Evolutionary conservation across 2,797 vertebrate genomes (phyloP), one percentile per base, ranked within the genome.

Genomic region (Malurus splendens): DNA sequence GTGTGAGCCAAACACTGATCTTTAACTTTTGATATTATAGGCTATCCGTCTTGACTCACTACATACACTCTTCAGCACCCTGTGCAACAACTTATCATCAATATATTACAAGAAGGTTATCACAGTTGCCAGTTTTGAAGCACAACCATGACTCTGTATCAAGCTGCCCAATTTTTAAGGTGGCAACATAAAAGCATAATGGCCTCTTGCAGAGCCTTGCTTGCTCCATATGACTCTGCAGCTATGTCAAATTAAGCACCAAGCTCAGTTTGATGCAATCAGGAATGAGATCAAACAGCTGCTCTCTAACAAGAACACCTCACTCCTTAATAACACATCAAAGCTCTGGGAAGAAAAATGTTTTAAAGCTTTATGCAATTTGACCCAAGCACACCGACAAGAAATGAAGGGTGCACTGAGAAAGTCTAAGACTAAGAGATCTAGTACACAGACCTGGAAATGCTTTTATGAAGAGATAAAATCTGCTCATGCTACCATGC

Each of bases 261-360:
- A 52, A 70, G 12, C 33, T 6, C 11, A 81, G 27, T 27, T 32
- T 61, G 72, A 82, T 50, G 67, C 60, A 79, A 86, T 42, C 38
- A 62, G 45, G 18, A 68, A 18, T 1, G 7, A 72, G 60, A 82
- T 71, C 42, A 85, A 93, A 79, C 41, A 47, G 44, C 61, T 57
- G 47, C 75, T 92, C 74, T 79, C 71, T 70, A 82, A 71, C 39
- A 66, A 74, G 65, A 68, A 36, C 2, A 3, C 32, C 24, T 88
- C 56, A 25, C 28, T 67, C 54, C 60, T 55, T 52, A 51, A 27
- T 57, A 68, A 86, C 86, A 86, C 81, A 92, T 84, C 90, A 94
- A 90, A 94, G 80, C 55, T 75, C 24, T 48, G 64, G 33, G 32
- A 75, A 68, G 41, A 91, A 52, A 76, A 85, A 45, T 8, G 7